Conservation (phyloP, 2,888 invertebrate species). For the Drosophila imparisetae region DNA sequence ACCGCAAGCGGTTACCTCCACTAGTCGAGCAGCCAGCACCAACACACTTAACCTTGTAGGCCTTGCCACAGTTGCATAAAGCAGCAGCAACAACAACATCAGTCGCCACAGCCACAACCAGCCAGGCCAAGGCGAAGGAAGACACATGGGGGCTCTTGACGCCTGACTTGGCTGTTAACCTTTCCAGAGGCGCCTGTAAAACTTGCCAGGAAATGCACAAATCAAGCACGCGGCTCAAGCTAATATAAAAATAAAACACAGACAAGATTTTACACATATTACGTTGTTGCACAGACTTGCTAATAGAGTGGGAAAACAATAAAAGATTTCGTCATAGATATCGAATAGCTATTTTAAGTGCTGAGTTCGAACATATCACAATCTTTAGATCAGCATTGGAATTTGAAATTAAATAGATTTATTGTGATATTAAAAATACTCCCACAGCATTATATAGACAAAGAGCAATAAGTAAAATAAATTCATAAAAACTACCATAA, state of each 20-base stretch:
- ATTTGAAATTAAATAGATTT: neutral
- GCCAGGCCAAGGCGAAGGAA: conserved; percentile 73
- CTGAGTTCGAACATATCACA: no score
- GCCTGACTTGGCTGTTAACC: conserved; percentile 61
- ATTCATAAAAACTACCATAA: neutral
- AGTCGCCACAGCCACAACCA: conserved; percentile 17
- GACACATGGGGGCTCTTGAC: conserved; percentile 40
- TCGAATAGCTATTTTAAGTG: neutral
- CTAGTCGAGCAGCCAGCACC: conserved; percentile 35
- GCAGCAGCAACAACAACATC: conserved; percentile 15
- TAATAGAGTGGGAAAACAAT: neutral
- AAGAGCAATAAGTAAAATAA: neutral
- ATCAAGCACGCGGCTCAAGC: conserved; percentile 43
- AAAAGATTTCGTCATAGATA: neutral
- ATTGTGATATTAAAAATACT: neutral
- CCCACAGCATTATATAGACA: neutral
- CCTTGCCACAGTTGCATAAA: conserved; percentile 78
- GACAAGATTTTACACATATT: conserved; percentile 2
- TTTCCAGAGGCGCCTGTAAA: conserved; percentile 54
- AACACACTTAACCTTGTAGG: conserved; percentile 74
- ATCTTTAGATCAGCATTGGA: neutral
- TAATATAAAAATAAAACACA: conserved; percentile 6
- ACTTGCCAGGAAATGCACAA: conserved; percentile 70
- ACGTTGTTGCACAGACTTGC: neutral
- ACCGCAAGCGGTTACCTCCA: conserved; percentile 54